A percentile compares a stretch with the other conserved stretches of the same genome.
Conservation (phyloP, 2,113 vertebrate genomes). For the Cephalopholis sonnerati region DNA sequence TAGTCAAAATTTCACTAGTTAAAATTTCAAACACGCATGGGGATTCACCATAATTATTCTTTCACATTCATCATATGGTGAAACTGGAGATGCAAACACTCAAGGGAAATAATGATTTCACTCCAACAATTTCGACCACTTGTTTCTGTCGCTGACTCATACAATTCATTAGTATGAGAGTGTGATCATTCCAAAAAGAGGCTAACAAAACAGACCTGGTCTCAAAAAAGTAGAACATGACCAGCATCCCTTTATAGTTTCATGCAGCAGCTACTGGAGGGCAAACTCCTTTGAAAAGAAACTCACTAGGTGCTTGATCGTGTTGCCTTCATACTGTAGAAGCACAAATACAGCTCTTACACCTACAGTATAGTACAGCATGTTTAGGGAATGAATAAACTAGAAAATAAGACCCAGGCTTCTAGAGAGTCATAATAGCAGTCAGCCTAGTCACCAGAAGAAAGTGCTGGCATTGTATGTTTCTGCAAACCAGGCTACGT, state of each 20-base stretch:
- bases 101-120: conserved; percentile 18
- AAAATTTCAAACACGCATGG: conserved; percentile 40
- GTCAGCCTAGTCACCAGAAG: not conserved
- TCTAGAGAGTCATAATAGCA: not conserved
- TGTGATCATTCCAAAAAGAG: conserved; percentile 13
- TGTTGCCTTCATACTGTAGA: not conserved
- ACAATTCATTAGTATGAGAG: not conserved
- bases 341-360: conserved; percentile 5
- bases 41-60: conserved; percentile 47
- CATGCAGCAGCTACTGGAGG: not conserved
- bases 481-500: too few relatives aligned
- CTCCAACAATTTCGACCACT: conserved; percentile 13
- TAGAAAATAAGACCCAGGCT: conserved; percentile 1
- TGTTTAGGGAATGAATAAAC: not conserved
- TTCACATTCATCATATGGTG: conserved; percentile 28
- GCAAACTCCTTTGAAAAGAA: conserved; percentile 4
- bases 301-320: conserved; percentile 14
- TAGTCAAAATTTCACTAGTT: conserved; percentile 33
- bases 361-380: not conserved
- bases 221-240: not conserved
- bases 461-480: too few relatives aligned
- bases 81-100: conserved; percentile 36
- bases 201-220: conserved; percentile 5
- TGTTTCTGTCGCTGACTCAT: conserved; percentile 9
- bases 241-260: not conserved